Evolutionary conservation across 2,797 vertebrate species (phyloP).

Genomic region (Oreochromis grahami): DNA sequence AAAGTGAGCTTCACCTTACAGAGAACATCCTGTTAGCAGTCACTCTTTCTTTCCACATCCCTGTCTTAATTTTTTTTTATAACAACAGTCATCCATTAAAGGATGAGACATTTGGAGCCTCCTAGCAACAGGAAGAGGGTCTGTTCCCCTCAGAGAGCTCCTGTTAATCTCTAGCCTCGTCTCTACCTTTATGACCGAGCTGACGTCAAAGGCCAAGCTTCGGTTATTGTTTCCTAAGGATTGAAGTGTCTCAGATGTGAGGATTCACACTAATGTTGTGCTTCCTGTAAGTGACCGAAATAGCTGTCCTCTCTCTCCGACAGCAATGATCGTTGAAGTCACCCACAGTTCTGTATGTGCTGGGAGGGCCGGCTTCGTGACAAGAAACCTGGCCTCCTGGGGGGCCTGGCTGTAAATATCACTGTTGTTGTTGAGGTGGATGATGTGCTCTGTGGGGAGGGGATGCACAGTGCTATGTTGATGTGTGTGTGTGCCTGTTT

Average conservation of each 20-base stretch:
- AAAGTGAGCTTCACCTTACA: neutral
- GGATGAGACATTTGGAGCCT: slow-evolving; percentile 30
- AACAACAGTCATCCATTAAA: slow-evolving; percentile 31
- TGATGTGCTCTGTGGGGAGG: slow-evolving; percentile 41
- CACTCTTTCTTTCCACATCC: neutral
- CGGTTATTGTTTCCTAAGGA: slow-evolving; percentile 52
- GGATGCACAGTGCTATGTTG: slow-evolving; percentile 2
- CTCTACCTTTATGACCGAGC: slow-evolving; percentile 38
- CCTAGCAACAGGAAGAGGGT: slow-evolving; percentile 57
- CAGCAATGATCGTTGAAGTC: slow-evolving; percentile 33
- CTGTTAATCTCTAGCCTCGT: slow-evolving; percentile 46
- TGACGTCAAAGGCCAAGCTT: slow-evolving; percentile 59
- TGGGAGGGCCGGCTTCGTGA: slow-evolving; percentile 36
- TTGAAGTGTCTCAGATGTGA: slow-evolving; percentile 23
- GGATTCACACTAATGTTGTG: slow-evolving; percentile 38
- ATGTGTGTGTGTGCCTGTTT: neutral
- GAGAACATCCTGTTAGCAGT: slow-evolving; percentile 12
- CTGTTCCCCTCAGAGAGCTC: slow-evolving; percentile 33
- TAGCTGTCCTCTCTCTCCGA: slow-evolving; percentile 20
- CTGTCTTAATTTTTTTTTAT: neutral
- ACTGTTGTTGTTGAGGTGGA: slow-evolving; percentile 44
- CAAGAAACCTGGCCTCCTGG: slow-evolving; percentile 39
- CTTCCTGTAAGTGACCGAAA: slow-evolving; percentile 57
- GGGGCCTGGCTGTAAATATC: slow-evolving; percentile 53
- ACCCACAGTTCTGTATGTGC: slow-evolving; percentile 34